Base-by-base conservation (phyloP, 1,140 invertebrate species). In the Calephelis nemesis region DNA sequence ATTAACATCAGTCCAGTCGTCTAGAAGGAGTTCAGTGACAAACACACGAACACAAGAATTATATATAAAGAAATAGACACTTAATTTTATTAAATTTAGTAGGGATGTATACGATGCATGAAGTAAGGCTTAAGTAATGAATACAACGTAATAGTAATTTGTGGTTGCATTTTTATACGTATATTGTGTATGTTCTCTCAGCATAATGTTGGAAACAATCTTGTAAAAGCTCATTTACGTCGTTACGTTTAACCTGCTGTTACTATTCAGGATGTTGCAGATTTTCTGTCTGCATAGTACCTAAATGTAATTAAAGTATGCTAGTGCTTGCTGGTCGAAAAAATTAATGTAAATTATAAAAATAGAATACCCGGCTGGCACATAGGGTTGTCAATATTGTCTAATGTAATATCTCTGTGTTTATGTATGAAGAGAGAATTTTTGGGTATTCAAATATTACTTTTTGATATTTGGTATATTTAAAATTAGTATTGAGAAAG, bases 291-390 rank as follows among this genome's bases (percentile, higher is more conserved):
- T 54, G 65, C 45, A 47, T 60, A 66, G 42, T 66, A 66, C 50
- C 54, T 66, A 66, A 70, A 65, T 63, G 54, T 65, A 48, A 69
- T 69, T 65, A 62, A 62, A 66, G 58, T 50, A 12, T 39, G n/a
- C 47, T 49, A 68, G 60, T 48, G 62, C 62, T 68, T 49, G 54
- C 50, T 63, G 72, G 63, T 74, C 68, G 74, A 79, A 75, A 78
- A 80, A 83, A 74, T 74, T 78, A 74, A 80, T 73, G 73, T 74
- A 71, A 70, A 71, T 70, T 68, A 81, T 77, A 78, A 81, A 79
- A 76, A 74, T 75, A 76, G 68, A 63, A 64, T 64, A 74, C 63
- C 42, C 74, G 72, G 66, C 64, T 62, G 54, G 58, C 30, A 70
- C 71, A 71, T 40, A 60, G 54, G 54, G 54, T 7, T 60, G 30